Conservation (phyloP, 2,888 invertebrate genomes). For the Sinotaia quadrata region DNA sequence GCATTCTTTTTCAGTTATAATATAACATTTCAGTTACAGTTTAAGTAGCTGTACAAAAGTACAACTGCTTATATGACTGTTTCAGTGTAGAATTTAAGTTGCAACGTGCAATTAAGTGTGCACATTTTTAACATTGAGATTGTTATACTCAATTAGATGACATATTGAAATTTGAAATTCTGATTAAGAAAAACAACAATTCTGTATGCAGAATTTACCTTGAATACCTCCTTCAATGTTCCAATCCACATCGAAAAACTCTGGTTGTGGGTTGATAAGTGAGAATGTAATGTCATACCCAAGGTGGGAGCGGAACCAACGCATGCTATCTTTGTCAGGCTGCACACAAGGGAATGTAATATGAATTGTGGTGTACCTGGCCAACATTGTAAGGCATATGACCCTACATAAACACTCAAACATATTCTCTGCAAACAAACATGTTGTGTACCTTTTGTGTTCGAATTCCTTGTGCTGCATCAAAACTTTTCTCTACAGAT, state of each 20-base stretch:
- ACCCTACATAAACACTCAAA: not conserved
- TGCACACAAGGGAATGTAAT: constrained; percentile 36
- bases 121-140: no score
- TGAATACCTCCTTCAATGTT: constrained; percentile 81
- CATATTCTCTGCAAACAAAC: not conserved
- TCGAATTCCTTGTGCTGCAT: constrained; percentile 50
- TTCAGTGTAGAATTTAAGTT: no score
- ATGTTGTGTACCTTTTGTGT: constrained; percentile 52
- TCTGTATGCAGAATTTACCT: constrained; percentile 49
- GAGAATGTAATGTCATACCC: constrained; percentile 87
- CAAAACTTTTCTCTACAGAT: constrained; percentile 49
- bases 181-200: no score
- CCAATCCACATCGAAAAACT: constrained; percentile 80
- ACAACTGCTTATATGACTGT: no score
- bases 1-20: no score
- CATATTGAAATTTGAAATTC: no score
- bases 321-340: constrained; percentile 71
- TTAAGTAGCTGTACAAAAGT: no score
- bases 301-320: constrained; percentile 68
- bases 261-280: constrained; percentile 87
- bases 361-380: no score
- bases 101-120: no score
- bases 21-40: no score
- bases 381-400: not conserved
- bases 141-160: no score